Evolutionary conservation across 2,888 invertebrate species (phyloP).

Genomic region (Polylopha cassiicola): DNA sequence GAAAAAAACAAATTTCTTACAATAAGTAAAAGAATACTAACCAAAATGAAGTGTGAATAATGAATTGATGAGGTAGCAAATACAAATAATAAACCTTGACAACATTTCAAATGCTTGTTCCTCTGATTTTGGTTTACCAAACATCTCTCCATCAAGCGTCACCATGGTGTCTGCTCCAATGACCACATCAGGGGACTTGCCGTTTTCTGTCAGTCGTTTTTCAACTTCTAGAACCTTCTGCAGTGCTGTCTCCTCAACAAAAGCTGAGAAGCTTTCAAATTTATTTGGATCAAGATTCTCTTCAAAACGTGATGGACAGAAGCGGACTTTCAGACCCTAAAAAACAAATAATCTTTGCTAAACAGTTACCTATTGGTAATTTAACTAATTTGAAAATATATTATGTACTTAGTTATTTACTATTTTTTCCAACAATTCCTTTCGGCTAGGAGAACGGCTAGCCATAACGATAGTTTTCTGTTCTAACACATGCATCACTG

Average conservation of each 20-base stretch:
- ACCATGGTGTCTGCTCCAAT: constrained; percentile 98
- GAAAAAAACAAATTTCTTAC: not conserved
- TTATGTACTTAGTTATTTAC: constrained; percentile 74
- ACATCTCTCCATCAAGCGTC: constrained; percentile 84
- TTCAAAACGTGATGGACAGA: constrained; percentile 90
- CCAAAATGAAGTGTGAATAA: too few species aligned
- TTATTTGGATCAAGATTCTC: constrained; percentile 88
- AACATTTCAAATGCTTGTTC: constrained; percentile 82
- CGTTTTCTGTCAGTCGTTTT: constrained; percentile 67
- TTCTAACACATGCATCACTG: constrained; percentile 80
- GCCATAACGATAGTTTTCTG: constrained; percentile 87
- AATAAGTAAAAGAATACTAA: not conserved
- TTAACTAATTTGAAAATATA: too few species aligned
- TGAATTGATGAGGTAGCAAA: not conserved
- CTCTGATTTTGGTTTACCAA: constrained; percentile 90
- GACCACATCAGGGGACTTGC: constrained; percentile 82
- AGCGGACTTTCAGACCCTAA: constrained; percentile 88
- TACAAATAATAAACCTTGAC: constrained; percentile 46
- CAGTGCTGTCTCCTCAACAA: constrained; percentile 90
- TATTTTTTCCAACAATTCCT: constrained; percentile 86
- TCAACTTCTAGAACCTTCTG: constrained; percentile 91
- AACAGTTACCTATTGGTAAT: not conserved
- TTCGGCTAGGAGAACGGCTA: constrained; percentile 91
- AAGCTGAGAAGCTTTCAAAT: constrained; percentile 82
- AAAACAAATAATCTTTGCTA: constrained; percentile 27